These are phyloP conservation scores for Harpalus rufipes DNA, from an alignment of 2,888 invertebrate genomes.

Conservation along the genomic window DNA sequence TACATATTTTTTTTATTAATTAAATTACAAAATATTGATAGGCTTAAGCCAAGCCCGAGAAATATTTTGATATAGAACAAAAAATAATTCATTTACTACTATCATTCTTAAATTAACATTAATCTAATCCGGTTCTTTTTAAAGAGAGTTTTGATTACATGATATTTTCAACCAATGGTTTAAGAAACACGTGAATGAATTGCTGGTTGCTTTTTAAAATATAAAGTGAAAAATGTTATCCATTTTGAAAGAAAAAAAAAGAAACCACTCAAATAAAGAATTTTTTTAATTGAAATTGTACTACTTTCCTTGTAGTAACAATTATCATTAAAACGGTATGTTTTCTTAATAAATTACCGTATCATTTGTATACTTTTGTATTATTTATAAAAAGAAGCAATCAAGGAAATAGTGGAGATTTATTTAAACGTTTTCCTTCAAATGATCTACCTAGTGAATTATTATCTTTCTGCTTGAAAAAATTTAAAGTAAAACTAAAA, in stretches of 20 bases:
- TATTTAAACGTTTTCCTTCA: background rate
- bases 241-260: background rate
- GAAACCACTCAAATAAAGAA: background rate
- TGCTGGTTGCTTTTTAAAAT: background rate
- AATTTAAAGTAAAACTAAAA: conserved; percentile 4
- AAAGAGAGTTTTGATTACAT: too few species aligned
- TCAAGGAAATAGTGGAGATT: background rate
- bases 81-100: too few species aligned
- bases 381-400: background rate
- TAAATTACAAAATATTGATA: too few species aligned
- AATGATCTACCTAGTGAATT: conserved; percentile 1
- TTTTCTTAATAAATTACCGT: background rate
- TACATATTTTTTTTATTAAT: too few species aligned
- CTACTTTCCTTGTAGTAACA: background rate
- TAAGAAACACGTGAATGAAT: too few species aligned
- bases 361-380: background rate
- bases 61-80: too few species aligned
- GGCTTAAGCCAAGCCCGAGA: too few species aligned
- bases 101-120: too few species aligned
- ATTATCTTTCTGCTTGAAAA: background rate
- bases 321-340: background rate
- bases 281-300: background rate
- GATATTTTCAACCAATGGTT: background rate
- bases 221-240: background rate
- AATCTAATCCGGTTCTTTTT: too few species aligned